These are phyloP conservation scores for Cerceris rybyensis DNA, from an alignment of 2,888 invertebrate species.

Conservation along the genomic window DNA sequence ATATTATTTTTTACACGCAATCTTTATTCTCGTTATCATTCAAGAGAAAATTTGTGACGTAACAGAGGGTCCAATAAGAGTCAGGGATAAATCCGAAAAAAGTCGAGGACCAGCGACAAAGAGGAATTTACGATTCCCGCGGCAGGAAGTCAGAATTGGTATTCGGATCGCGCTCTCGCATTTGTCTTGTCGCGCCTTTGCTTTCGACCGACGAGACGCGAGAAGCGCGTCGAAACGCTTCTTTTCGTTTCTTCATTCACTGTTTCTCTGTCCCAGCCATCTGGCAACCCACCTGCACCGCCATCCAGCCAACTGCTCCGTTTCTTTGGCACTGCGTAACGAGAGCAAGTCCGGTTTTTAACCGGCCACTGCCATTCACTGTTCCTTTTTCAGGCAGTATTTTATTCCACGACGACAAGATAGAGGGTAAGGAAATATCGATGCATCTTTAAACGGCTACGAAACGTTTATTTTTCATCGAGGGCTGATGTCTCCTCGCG, in stretches of 20 bases:
- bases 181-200: constrained; percentile 38
- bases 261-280: constrained; percentile 40
- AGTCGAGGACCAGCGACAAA: not conserved
- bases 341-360: constrained; percentile 64
- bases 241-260: constrained; percentile 61
- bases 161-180: constrained; percentile 44
- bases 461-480: not conserved
- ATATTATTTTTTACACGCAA: too few species aligned
- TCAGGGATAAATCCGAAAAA: not conserved
- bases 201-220: constrained; percentile 12
- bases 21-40: not conserved
- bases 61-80: not conserved
- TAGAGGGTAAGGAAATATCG: constrained; percentile 16
- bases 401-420: constrained; percentile 34
- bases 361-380: constrained; percentile 33
- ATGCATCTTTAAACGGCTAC: constrained; percentile 21
- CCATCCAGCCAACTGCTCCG: constrained; percentile 51
- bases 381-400: constrained; percentile 40
- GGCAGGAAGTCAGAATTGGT: constrained; percentile 47
- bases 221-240: constrained; percentile 37
- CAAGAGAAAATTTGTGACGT: not conserved
- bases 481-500: not conserved
- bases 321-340: constrained; percentile 56
- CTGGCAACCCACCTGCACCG: constrained; percentile 43
- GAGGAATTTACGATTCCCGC: constrained; percentile 10